Base-by-base conservation (phyloP, 2,113 vertebrate genomes). In the Seriola rivoliana region DNA sequence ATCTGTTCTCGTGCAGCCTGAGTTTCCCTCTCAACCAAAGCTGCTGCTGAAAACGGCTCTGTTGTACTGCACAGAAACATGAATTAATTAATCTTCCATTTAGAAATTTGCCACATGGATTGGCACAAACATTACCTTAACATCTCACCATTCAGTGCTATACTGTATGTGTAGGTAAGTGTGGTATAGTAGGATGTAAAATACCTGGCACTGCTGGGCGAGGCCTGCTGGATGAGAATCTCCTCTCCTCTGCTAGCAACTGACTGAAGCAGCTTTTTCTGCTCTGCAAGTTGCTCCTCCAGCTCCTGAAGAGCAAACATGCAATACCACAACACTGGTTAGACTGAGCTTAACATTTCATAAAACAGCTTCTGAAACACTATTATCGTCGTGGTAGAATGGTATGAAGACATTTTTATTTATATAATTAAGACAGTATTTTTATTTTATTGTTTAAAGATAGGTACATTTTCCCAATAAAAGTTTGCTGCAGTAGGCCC, bases 211-310 rank as follows among this genome's bases (percentile, higher is more conserved):
- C 93, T 86, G 76, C 95, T 96, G 21, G 95, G 84, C 0, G 94
- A 92, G 1, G 96, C 90, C 55, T 97, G 96, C 32, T 97, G 97
- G 1, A 93, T 97, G n/a, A 98, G 95, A 23, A 99, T 97, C 92
- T 98, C 97, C 88, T 97, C 98, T 77, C 98, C 98, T 78, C 95
- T 95, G 87, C 93, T 97, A 1, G 97, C 97, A 3, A 99, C 97
- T 0, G 95, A 99, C 62, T 97, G 96, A 38, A 99, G 96, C 16
- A 99, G 92, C 83, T 94, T 97, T 91, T 98, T 99, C 93, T 99
- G 98, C 73, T 99, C 97, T 0, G 95, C 96, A 0, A 99, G 92
- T 79, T 99, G 96, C 82, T 97, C 96, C 65, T 99, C 97, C 68
- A 99, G 88, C 66, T 99, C 98, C 98, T 99, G 29, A 71, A 66